Conservation (phyloP, 1,140 invertebrate genomes). For the Gerris buenoi region DNA sequence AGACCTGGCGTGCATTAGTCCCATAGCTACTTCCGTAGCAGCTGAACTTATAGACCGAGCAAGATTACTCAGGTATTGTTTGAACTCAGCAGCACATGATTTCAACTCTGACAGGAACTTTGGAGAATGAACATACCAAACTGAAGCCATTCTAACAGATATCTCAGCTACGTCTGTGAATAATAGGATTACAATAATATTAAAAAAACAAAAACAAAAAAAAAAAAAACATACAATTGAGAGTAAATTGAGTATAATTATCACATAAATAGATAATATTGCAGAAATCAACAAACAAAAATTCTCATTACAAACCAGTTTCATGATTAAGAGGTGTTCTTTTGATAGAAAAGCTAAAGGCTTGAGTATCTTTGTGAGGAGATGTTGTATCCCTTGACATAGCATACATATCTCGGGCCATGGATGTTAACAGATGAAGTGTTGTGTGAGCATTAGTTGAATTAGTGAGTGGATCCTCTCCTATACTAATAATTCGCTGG, state of each 20-base stretch:
- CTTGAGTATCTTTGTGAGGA: constrained; percentile 33
- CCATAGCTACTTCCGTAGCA: constrained; percentile 84
- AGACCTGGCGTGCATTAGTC: constrained; percentile 63
- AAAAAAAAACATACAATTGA: too few species aligned
- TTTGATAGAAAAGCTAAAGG: constrained; percentile 49
- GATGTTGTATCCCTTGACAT: constrained; percentile 25
- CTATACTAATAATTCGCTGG: constrained; percentile 71
- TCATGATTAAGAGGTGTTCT: constrained; percentile 21
- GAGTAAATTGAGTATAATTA: too few species aligned
- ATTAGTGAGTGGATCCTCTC: constrained; percentile 49
- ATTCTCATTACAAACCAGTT: constrained; percentile 12
- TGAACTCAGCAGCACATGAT: constrained; percentile 62
- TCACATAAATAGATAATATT: too few species aligned
- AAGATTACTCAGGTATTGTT: constrained; percentile 53
- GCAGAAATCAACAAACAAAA: constrained; percentile 1
- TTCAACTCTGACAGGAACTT: constrained; percentile 70
- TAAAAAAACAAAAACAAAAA: too few species aligned
- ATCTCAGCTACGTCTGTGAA: constrained; percentile 32
- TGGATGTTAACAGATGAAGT: constrained; percentile 23
- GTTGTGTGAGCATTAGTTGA: constrained; percentile 28
- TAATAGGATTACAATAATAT: too few species aligned
- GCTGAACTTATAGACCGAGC: constrained; percentile 70
- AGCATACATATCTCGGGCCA: constrained; percentile 33
- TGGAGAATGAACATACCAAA: constrained; percentile 84
- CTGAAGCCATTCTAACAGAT: constrained; percentile 67